These are phyloP conservation scores for Lycopodina hypogea DNA, from an alignment of 37 sponge, comb jelly and placozoan species.

Conservation along the genomic window DNA sequence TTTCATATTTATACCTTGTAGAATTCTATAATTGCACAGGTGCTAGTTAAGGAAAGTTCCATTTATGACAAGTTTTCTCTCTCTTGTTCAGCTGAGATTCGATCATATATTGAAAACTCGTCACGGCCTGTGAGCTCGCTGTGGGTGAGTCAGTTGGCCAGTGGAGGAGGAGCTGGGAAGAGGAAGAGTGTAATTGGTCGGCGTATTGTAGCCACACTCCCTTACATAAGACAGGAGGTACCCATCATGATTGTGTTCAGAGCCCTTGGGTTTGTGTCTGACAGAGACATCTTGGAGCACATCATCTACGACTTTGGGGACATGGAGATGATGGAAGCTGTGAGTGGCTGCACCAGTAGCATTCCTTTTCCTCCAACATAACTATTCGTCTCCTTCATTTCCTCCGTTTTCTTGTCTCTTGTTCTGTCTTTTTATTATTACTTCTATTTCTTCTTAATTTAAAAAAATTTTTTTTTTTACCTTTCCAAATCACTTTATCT, in stretches of 20 bases:
- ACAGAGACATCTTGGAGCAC: conserved; percentile 98
- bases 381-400: too few species aligned
- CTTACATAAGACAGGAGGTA: conserved; percentile 96
- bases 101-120: conserved; percentile 99
- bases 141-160: conserved; percentile 96
- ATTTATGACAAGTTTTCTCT: too few species aligned
- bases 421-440: too few species aligned
- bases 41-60: too few species aligned
- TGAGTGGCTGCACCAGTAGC: conserved; percentile 16
- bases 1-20: too few species aligned
- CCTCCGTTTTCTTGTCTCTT: too few species aligned
- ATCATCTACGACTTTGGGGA: conserved; percentile 99
- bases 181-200: conserved; percentile 95
- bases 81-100: conserved; percentile 77
- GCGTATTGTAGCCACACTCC: conserved; percentile 92
- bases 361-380: too few species aligned
- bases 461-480: too few species aligned
- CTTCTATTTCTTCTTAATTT: too few species aligned
- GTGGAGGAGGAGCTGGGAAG: conserved; percentile 85
- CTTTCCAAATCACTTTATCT: too few species aligned
- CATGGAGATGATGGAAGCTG: conserved; percentile 99
- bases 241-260: conserved; percentile 99
- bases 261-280: conserved; percentile 98
- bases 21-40: too few species aligned
- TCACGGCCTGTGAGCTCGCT: conserved; percentile 96